A percentile compares a stretch with the other conserved stretches of the same genome.
These are phyloP conservation scores for Halocynthia aurantium DNA, from an alignment of 23 tunicate genomes.

Conservation along the genomic window DNA sequence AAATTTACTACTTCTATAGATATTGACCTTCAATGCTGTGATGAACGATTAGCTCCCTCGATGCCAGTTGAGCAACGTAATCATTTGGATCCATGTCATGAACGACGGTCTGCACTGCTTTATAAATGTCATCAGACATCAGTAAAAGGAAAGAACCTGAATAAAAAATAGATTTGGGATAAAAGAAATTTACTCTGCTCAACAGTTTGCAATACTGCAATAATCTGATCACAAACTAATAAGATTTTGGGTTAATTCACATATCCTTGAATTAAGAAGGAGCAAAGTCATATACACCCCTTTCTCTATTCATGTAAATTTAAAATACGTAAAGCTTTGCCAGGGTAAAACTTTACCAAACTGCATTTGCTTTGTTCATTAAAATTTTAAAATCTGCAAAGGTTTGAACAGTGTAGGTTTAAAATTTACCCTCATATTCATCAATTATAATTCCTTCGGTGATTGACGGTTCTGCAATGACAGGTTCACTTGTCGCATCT, in stretches of 20 bases:
- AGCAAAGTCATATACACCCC: no score
- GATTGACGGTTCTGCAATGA: slow-evolving; percentile 42
- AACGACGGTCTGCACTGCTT: slow-evolving; percentile 53
- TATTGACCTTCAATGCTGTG: slow-evolving; percentile 44
- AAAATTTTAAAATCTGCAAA: no score
- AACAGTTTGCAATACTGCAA: no score
- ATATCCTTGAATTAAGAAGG: no score
- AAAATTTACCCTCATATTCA: slow-evolving; percentile 18
- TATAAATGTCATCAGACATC: slow-evolving; percentile 84
- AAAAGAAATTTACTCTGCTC: not conserved
- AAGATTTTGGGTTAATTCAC: no score
- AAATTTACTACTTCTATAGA: no score
- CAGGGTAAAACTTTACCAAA: not conserved
- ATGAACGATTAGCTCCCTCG: slow-evolving; percentile 35
- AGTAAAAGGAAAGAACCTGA: slow-evolving; percentile 72
- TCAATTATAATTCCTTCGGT: slow-evolving; percentile 19
- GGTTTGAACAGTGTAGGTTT: no score
- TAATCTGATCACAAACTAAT: no score
- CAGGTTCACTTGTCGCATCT: slow-evolving; percentile 65
- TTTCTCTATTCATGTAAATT: not conserved
- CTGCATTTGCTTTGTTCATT: not conserved
- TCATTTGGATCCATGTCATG: slow-evolving; percentile 40
- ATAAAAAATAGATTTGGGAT: not conserved
- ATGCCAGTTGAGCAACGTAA: slow-evolving; percentile 59
- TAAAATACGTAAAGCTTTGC: not conserved